A percentile compares a stretch with the other conserved stretches of the same genome.
These are phyloP conservation scores for Stegana nigrithorax DNA, from an alignment of 2,888 invertebrate species.

Conservation along the genomic window DNA sequence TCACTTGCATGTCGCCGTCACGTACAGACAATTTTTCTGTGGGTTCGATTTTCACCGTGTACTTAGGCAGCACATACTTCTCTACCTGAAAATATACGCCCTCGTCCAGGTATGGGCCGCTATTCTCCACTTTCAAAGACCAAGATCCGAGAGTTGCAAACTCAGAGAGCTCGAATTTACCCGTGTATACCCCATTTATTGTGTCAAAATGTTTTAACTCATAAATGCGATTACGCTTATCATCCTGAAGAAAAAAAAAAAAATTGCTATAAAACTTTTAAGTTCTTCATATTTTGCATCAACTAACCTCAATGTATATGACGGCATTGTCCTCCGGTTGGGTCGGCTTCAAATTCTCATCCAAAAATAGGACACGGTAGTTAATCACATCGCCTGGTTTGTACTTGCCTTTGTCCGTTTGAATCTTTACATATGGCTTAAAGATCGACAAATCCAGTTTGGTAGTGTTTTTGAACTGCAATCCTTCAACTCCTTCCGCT, in stretches of 20 bases:
- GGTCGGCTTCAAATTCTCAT: constrained; percentile 78
- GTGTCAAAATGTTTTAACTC: constrained; percentile 77
- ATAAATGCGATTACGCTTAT: constrained; percentile 82
- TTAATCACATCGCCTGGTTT: constrained; percentile 86
- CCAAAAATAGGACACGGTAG: constrained; percentile 73
- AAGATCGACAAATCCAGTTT: constrained; percentile 74
- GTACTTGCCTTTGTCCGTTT: constrained; percentile 92
- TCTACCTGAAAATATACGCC: constrained; percentile 75
- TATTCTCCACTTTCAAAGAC: constrained; percentile 70
- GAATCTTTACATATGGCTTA: constrained; percentile 76
- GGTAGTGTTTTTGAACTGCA: constrained; percentile 80
- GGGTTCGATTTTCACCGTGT: constrained; percentile 85
- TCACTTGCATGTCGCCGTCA: constrained; percentile 82
- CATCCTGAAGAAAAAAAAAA: constrained; percentile 71
- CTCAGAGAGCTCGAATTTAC: constrained; percentile 81
- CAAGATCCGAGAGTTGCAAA: constrained; percentile 88
- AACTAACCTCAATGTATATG: constrained; percentile 76
- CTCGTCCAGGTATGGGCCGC: constrained; percentile 31
- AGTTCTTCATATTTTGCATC: background rate
- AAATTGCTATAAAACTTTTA: too few relatives aligned
- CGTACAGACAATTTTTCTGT: constrained; percentile 85
- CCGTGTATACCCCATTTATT: constrained; percentile 73
- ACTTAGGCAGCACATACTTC: constrained; percentile 92
- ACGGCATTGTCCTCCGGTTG: constrained; percentile 73
- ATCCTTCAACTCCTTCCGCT: constrained; percentile 79